Base-by-base conservation (phyloP, 1,140 invertebrate species). In the Mercenaria mercenaria region DNA sequence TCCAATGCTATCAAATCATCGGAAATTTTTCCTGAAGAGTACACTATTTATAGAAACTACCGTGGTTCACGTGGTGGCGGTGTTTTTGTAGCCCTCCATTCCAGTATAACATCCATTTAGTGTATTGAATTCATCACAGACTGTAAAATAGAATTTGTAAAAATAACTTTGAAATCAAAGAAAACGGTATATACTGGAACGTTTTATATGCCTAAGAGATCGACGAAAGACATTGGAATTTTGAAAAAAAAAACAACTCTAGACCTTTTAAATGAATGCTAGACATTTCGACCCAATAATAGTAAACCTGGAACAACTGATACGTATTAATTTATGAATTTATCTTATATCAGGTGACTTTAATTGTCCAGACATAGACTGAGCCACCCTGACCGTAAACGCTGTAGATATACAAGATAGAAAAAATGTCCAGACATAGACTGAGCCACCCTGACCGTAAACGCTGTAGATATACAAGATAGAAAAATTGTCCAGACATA, bases 21-120 rank as follows among this genome's bases (percentile, higher is more conserved):
- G 39, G 90, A 88, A 64, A 83, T 91, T 26, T 81, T 91, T 52
- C 90, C 84, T 23, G 76, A 59, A 81, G 79, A 86, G 20, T 91
- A 88, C 34, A 76, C 59, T 32, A n/a, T 83, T 8, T 88, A 91
- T 59, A 81, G 74, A n/a, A 88, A 87, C 79, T 84, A 88, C 67
- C 72, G 90, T n/a, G 41, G 76, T 23, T 59, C 84, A 1, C 84
- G 72, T 34, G 29, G 64, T 13, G 77, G 86, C 1, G 86, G 67
- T 13, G 79, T 91, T 4, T 89, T 91, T 43, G 41, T 89, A 32
- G 34, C 79, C 13, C 39, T 77, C 13, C 37, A 50, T 37, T 56
- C 83, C 6, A 77, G 39, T 59, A 74, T 82, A 26, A 64, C 37
- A 61, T 82, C 79, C 11, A n/a, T 82, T 23, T 0, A 82, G 37